Percentiles rank a stretch among this genome's conserved stretches.
Conservation (phyloP, 2,888 invertebrate species). For the Spisula subtruncata region DNA sequence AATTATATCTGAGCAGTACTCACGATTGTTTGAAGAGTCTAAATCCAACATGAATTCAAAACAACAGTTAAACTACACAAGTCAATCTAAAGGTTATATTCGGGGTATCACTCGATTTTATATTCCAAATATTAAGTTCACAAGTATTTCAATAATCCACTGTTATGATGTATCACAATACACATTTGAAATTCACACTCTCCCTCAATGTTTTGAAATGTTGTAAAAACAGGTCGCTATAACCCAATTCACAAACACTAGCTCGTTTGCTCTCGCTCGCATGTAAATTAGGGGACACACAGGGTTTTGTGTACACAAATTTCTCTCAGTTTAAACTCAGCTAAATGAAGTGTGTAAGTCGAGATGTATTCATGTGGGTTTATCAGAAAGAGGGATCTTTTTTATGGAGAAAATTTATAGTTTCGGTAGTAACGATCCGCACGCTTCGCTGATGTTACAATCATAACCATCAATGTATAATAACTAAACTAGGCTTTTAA, state of each 20-base stretch:
- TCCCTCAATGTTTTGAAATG: neutral
- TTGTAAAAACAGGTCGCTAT: neutral
- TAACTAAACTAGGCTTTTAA: neutral
- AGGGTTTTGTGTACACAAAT: neutral
- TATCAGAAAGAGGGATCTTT: neutral
- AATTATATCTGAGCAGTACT: neutral
- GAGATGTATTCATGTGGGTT: neutral
- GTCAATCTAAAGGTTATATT: neutral
- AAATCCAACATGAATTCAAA: neutral
- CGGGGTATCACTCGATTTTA: neutral
- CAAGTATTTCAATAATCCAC: neutral
- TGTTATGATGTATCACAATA: neutral
- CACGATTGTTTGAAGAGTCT: neutral
- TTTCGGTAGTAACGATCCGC: neutral
- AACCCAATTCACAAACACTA: neutral
- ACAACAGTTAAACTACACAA: neutral
- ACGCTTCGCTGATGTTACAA: neutral
- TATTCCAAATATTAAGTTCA: neutral
- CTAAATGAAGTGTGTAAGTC: neutral
- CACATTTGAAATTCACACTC: neutral
- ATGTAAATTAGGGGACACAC: constrained; percentile 13
- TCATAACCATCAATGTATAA: neutral
- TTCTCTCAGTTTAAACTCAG: neutral
- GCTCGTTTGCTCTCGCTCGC: neutral
- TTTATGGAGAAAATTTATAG: neutral